Evolutionary conservation across 2,888 invertebrate genomes (phyloP).

Genomic region (Heteromurus nitidus): DNA sequence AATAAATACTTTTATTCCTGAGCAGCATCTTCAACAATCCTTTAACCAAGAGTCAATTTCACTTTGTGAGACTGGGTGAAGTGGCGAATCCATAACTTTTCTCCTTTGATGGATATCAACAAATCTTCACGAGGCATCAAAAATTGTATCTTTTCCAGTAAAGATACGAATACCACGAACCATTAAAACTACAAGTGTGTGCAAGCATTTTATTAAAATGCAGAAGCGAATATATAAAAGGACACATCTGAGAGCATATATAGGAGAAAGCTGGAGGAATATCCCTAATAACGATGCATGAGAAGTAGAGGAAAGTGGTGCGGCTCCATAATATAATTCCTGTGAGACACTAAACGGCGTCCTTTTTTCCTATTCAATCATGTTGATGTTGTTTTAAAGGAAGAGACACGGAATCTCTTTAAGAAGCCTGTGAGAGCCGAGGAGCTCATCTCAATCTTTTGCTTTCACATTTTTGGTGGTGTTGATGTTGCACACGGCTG

Average conservation of each 20-base stretch:
- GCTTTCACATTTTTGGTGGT: constrained; percentile 14
- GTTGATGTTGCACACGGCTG: constrained; percentile 9
- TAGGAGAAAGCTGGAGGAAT: neutral
- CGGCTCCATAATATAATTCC: neutral
- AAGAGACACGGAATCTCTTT: constrained; percentile 11
- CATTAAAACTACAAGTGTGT: too few relatives aligned
- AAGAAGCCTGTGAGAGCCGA: constrained; percentile 17
- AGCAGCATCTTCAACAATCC: neutral
- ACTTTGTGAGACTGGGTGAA: too few relatives aligned
- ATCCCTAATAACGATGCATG: constrained; percentile 3
- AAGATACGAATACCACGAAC: neutral
- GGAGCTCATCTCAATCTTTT: neutral
- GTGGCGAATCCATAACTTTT: too few relatives aligned
- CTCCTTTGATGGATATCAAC: too few relatives aligned
- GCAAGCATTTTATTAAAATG: too few relatives aligned
- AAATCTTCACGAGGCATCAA: constrained; percentile 2
- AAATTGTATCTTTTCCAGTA: neutral
- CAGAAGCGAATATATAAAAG: too few relatives aligned
- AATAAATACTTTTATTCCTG: neutral
- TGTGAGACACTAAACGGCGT: too few relatives aligned
- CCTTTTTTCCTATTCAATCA: constrained; percentile 10
- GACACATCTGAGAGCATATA: too few relatives aligned
- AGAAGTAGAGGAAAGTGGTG: neutral
- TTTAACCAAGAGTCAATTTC: constrained; percentile 5
- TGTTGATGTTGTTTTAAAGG: constrained; percentile 18